Base-by-base conservation (phyloP, 1,140 invertebrate species). In the Bombus confusus region DNA sequence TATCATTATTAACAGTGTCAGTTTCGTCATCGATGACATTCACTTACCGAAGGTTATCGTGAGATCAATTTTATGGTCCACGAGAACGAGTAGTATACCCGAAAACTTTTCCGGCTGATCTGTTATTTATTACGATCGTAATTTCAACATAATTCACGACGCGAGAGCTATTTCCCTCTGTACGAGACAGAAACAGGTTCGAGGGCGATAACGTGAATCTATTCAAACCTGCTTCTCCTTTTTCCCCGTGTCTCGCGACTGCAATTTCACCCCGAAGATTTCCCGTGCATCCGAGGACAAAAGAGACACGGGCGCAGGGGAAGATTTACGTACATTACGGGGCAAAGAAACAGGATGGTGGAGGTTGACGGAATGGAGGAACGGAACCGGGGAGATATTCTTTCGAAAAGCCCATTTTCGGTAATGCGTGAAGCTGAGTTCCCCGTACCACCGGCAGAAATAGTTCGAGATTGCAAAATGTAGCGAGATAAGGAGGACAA, bases 261-360 rank as follows among this genome's bases (percentile, higher is more conserved):
- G 83, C 83, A 85, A 85, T 85, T 85, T 85, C 83, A 85, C 52
- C 41, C n/a, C 34, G 69, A 80, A 85, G 78, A 85, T 85, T 73
- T 85, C 69, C 78, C 41, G 43, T 74, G 83, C 83, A 74, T 43
- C n/a, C 41, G 57, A 59, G 77, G 68, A 85, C 77, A 80, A 80
- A 80, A 68, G 83, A 59, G 41, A 77, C 41, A 71, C 64, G 31
- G 22, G 64, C 39, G 66, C 41, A 25, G 18, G 66, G 43, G 68
- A 84, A 84, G 83, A 84, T 84, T 84, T 84, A 84, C 83, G 83
- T 84, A 72, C 83, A 79, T 84, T 69, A 66, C 43, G 76, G 37
- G 43, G 34, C 31, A 47, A 34, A 47, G 69, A 25, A n/a, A 18
- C 37, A 39, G 41, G 39, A 52, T 52, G 5, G 31, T 25, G 18